Evolutionary conservation across 2,888 invertebrate genomes (phyloP), one percentile per base, ranked within the genome.

Genomic region (Ophion obscuratus): DNA sequence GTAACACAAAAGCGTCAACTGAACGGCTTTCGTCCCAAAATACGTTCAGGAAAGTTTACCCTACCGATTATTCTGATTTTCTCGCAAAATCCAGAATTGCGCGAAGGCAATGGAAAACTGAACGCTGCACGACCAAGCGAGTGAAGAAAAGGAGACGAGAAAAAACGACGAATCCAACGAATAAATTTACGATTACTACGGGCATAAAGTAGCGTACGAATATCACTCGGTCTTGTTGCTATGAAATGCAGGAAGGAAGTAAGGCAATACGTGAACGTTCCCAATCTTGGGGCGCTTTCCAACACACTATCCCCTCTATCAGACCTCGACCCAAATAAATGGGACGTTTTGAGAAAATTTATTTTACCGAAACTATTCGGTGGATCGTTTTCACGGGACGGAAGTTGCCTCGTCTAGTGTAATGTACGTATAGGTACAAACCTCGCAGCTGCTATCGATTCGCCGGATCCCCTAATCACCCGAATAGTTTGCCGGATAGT

Each of bases 401-500:
- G 61, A 61, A 61, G 61, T 61, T 44, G 11, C 11, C 67, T 68
- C 67, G 10, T 31, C 61, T 20, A 10, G 10, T 40, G 1, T 24
- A 47, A 62, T 31, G 40, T 27, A 27, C 53, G 53, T 68, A 27
- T 59, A 67, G 57, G 11, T 4, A 59, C 4, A 61, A 27, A 24
- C 9, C 10, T 61, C 44, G 40, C 17, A 31, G 62, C 20, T 70
- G 79, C 75, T 81, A 86, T 83, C 86, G 86, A 86, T 86, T 81
- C 67, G n/a, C 64, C 71, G 67, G 67, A 84, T 83, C 64, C 86
- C 74, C 80, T 86, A 81, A 84, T 86, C 86, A 77, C 57, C 76
- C 74, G 70, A 81, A 84, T 84, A 83, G 86, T 84, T 86, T 83
- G 67, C 68, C 73, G 62, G 83, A 83, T 81, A 82, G 82, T 82